These are phyloP conservation scores for Bubo scandiacus DNA, from an alignment of 2,113 vertebrate genomes.

Conservation along the genomic window DNA sequence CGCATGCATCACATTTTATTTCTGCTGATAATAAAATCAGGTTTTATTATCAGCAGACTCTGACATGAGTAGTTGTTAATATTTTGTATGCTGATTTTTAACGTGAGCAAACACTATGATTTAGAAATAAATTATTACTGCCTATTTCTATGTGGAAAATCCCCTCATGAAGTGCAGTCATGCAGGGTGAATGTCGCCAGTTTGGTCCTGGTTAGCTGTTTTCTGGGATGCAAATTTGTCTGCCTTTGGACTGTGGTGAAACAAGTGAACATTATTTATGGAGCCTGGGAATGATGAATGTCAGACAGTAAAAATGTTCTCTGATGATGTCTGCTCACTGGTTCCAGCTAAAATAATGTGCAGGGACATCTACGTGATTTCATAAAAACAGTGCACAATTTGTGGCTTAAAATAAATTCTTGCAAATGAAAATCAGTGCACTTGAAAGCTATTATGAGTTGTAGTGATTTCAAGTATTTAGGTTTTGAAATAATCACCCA, in stretches of 20 bases:
- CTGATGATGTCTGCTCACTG: background rate
- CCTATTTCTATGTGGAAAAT: background rate
- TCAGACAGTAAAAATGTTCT: background rate
- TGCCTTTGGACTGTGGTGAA: background rate
- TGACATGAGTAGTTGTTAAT: background rate
- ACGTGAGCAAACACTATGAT: background rate
- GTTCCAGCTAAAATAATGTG: slow-evolving; percentile 2
- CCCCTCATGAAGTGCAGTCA: background rate
- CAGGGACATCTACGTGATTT: background rate
- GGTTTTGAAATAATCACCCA: slow-evolving; percentile 34
- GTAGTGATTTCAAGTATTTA: slow-evolving; percentile 42
- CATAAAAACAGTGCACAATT: background rate
- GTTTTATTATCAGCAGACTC: background rate
- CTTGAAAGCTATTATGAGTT: slow-evolving; percentile 25
- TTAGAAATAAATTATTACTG: background rate
- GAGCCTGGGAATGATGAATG: background rate
- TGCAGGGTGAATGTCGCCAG: background rate
- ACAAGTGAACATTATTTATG: background rate
- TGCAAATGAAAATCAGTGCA: slow-evolving; percentile 27
- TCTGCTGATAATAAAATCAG: background rate
- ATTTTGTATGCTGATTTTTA: background rate
- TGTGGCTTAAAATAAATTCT: slow-evolving; percentile 37
- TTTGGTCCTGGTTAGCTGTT: background rate
- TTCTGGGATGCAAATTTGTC: background rate
- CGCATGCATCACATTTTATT: background rate